These are phyloP conservation scores for Chirona hameri DNA, from an alignment of 2,888 invertebrate genomes.

Conservation along the genomic window DNA sequence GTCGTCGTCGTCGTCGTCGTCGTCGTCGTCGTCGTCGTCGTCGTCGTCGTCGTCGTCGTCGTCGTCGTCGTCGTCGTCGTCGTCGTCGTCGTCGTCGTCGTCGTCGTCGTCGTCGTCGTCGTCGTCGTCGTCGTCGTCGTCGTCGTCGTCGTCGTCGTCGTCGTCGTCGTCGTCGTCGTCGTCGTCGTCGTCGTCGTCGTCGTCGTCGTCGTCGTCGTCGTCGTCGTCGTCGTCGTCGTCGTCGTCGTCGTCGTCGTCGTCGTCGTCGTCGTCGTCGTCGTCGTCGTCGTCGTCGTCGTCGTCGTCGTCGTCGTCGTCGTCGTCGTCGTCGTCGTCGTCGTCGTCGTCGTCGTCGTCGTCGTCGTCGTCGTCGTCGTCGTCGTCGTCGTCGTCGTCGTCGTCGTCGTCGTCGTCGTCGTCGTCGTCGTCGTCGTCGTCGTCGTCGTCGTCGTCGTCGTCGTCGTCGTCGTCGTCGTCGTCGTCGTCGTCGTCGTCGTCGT, in stretches of 20 bases:
- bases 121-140: slow-evolving; percentile 9
- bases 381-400: slow-evolving; percentile 22
- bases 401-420: slow-evolving; percentile 22
- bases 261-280: slow-evolving; percentile 8
- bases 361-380: slow-evolving; percentile 22
- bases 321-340: slow-evolving; percentile 9
- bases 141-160: slow-evolving; percentile 22
- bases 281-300: slow-evolving; percentile 5
- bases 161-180: slow-evolving; percentile 10
- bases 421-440: slow-evolving; percentile 22
- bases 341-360: slow-evolving; percentile 22
- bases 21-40: slow-evolving; percentile 22
- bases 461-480: slow-evolving; percentile 4
- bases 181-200: slow-evolving; percentile 9
- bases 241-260: slow-evolving; percentile 22
- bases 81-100: slow-evolving; percentile 22
- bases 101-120: slow-evolving; percentile 4
- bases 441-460: slow-evolving; percentile 22
- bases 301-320: not conserved
- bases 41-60: slow-evolving; percentile 4
- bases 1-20: slow-evolving; percentile 22
- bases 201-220: slow-evolving; percentile 22
- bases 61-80: slow-evolving; percentile 22
- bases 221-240: slow-evolving; percentile 10
- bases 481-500: too few species aligned